phyloP scores from a whole-genome alignment of 2,888 invertebrate genomes.

The Drosophila histrio region DNA sequence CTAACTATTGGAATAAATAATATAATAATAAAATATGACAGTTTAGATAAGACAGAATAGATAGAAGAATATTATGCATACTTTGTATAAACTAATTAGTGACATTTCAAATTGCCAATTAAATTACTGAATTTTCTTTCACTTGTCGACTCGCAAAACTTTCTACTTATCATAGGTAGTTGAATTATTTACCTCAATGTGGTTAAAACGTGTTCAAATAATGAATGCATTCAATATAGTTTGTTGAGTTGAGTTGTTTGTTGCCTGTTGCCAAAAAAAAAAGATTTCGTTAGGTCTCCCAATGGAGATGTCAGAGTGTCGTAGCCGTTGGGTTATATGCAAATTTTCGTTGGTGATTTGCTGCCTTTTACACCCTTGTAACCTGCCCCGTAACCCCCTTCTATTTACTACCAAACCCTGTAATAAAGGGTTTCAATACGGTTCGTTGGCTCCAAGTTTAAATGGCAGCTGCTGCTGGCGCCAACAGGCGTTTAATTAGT shows the following conservation, averaged over 20 bases:
- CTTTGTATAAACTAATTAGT: too few species aligned
- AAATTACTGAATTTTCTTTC: too few species aligned
- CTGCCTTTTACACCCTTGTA: slow-evolving; percentile 31
- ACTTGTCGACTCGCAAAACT: not conserved
- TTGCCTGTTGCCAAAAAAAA: not conserved
- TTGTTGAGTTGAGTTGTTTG: slow-evolving; percentile 8
- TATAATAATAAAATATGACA: not conserved
- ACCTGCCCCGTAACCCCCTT: not conserved
- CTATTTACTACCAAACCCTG: not conserved
- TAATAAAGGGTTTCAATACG: slow-evolving; percentile 50
- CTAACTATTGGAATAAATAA: not conserved
- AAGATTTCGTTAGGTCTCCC: slow-evolving; percentile 19
- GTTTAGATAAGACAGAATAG: too few species aligned
- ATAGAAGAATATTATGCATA: too few species aligned
- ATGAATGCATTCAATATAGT: slow-evolving; percentile 21
- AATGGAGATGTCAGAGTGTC: slow-evolving; percentile 24
- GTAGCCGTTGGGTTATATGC: slow-evolving; percentile 35
- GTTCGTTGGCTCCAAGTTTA: slow-evolving; percentile 41
- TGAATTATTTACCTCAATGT: not conserved
- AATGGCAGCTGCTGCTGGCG: slow-evolving; percentile 35
- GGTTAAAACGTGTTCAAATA: not conserved
- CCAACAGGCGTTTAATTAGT: slow-evolving; percentile 63
- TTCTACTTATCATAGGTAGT: not conserved
- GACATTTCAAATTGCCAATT: too few species aligned
- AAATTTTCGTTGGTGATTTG: slow-evolving; percentile 59